phyloP scores from a whole-genome alignment of 2,113 vertebrate genomes.

The Hiodon alosoides region DNA sequence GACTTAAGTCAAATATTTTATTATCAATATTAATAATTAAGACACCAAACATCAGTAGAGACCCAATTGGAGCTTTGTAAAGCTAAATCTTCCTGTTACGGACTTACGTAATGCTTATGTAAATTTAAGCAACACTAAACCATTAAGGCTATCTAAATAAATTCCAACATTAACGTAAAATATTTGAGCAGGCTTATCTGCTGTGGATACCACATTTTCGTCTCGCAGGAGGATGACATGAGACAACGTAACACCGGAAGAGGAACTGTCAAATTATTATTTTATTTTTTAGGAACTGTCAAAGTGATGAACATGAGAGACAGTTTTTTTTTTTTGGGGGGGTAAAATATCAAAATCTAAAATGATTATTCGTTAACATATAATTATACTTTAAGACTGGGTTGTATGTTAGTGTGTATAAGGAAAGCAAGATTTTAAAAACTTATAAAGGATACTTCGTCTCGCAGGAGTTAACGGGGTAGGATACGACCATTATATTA shows the following conservation, averaged over 20 bases:
- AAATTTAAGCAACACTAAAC: conserved; percentile 2
- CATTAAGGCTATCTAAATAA: not conserved
- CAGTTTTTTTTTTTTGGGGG: not conserved
- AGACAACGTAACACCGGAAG: not conserved
- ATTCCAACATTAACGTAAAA: too few species aligned
- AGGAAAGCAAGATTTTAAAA: too few species aligned
- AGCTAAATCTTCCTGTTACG: not conserved
- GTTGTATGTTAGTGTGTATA: too few species aligned
- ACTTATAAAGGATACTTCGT: too few species aligned
- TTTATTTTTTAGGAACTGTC: not conserved
- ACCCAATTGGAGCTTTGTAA: not conserved
- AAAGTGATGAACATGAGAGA: conserved; percentile 10
- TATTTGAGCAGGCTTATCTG: too few species aligned
- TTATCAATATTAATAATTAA: conserved; percentile 13
- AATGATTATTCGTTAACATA: too few species aligned
- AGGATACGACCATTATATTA: too few species aligned
- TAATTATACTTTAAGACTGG: too few species aligned
- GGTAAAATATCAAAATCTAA: too few species aligned
- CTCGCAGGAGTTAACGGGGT: too few species aligned
- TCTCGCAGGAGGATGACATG: too few species aligned
- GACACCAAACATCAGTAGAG: not conserved
- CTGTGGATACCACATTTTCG: too few species aligned
- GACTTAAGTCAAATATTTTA: not conserved
- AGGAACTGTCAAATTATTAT: not conserved
- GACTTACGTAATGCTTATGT: not conserved